Percentiles rank a stretch among this genome's conserved stretches.
Conservation (phyloP, 2,888 invertebrate species). For the Chalcis sispes region DNA sequence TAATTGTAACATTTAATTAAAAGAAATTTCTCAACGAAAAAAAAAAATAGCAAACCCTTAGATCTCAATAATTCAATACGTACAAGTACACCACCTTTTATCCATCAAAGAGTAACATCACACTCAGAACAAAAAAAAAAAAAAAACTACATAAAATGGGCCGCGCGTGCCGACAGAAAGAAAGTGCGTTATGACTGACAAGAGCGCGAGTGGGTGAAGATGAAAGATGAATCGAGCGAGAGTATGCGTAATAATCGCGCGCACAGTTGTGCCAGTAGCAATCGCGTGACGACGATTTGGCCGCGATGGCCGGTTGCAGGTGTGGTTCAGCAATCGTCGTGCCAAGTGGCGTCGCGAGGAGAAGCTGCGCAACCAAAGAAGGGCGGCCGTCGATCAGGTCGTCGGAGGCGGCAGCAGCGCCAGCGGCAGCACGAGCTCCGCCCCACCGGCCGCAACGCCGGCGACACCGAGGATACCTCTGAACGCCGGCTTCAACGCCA, state of each 20-base stretch:
- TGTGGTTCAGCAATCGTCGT: conserved; percentile 99
- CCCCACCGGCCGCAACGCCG: conserved; percentile 78
- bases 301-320: conserved; percentile 80
- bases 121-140: too few relatives aligned
- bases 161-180: background rate
- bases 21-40: too few relatives aligned
- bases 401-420: conserved; percentile 74
- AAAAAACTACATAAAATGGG: too few relatives aligned
- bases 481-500: conserved; percentile 93
- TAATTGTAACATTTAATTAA: too few relatives aligned
- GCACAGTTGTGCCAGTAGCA: background rate
- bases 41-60: too few relatives aligned
- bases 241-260: conserved; percentile 48
- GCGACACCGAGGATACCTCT: conserved; percentile 82
- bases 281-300: conserved; percentile 42
- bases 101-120: too few relatives aligned
- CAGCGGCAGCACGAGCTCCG: conserved; percentile 77
- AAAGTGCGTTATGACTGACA: background rate
- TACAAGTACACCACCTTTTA: too few relatives aligned
- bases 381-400: conserved; percentile 80
- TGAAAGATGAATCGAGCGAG: conserved; percentile 56
- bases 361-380: conserved; percentile 94
- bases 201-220: conserved; percentile 43
- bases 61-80: too few relatives aligned
- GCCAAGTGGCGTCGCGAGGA: conserved; percentile 99